Evolutionary conservation across 2,888 invertebrate species (phyloP).

Genomic region (Steromphala cineraria): DNA sequence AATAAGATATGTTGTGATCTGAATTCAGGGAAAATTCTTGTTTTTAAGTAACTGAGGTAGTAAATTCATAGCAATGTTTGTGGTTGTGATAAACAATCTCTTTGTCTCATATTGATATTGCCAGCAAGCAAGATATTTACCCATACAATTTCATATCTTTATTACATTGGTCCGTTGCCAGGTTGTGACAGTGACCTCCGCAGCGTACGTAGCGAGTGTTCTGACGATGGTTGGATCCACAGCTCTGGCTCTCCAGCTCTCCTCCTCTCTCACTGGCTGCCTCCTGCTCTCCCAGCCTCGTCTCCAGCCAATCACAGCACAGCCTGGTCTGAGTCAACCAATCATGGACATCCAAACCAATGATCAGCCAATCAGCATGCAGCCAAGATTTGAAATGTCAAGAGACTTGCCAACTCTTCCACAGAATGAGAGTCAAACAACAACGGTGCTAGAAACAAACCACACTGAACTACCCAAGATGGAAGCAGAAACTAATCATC

Average conservation of each 20-base stretch:
- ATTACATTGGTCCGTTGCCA: slow-evolving; percentile 49
- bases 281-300: slow-evolving; percentile 31
- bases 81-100: no score
- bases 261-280: slow-evolving; percentile 43
- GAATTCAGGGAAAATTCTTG: no score
- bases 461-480: background rate
- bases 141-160: no score
- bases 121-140: no score
- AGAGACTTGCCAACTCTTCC: background rate
- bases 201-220: slow-evolving; percentile 81
- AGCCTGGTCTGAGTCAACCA: background rate
- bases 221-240: slow-evolving; percentile 80
- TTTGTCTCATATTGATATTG: no score
- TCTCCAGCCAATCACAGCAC: background rate
- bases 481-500: background rate
- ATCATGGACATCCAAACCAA: no score
- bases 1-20: no score
- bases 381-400: background rate
- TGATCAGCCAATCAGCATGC: no score
- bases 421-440: background rate
- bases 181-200: slow-evolving; percentile 80
- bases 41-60: no score
- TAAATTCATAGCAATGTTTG: no score
- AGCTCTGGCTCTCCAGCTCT: slow-evolving; percentile 63
- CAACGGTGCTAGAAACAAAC: background rate